Conservation (phyloP, 2,113 vertebrate genomes). For the Hemichromis elongatus region DNA sequence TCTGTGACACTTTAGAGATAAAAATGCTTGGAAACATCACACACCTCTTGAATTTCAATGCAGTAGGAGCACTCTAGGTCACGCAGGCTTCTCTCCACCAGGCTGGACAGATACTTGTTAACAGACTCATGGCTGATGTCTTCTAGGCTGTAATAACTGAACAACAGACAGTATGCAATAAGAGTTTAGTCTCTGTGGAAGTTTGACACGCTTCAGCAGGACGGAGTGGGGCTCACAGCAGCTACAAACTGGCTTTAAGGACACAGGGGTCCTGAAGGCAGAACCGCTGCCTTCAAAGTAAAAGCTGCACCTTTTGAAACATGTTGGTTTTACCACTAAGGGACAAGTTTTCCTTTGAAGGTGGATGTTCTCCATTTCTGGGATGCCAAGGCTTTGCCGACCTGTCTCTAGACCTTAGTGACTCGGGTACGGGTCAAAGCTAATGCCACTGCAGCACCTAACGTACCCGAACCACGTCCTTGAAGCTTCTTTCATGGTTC, state of each 20-base stretch:
- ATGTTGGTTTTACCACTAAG: background rate
- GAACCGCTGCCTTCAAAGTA: background rate
- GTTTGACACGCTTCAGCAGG: background rate
- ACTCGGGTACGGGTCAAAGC: background rate
- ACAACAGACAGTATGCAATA: background rate
- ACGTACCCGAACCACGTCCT: background rate
- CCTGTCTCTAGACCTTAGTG: rapidly evolving
- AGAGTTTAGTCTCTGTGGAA: no score
- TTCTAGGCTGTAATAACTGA: constrained; percentile 91
- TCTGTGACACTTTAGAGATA: background rate
- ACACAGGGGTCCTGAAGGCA: background rate
- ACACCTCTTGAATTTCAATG: constrained; percentile 89
- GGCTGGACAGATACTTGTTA: constrained; percentile 89
- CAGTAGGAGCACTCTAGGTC: constrained; percentile 92
- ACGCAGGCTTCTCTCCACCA: constrained; percentile 86
- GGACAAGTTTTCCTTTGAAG: background rate
- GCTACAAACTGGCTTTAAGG: background rate
- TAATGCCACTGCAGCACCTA: background rate
- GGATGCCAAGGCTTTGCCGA: no score
- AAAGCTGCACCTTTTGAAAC: background rate
- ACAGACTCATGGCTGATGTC: constrained; percentile 87
- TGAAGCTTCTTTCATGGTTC: rapidly evolving
- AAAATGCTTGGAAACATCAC: background rate
- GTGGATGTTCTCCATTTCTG: no score
- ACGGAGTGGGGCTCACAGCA: background rate